These are phyloP conservation scores for Drosophila anomalata DNA, from an alignment of 2,888 invertebrate species.

Conservation along the genomic window DNA sequence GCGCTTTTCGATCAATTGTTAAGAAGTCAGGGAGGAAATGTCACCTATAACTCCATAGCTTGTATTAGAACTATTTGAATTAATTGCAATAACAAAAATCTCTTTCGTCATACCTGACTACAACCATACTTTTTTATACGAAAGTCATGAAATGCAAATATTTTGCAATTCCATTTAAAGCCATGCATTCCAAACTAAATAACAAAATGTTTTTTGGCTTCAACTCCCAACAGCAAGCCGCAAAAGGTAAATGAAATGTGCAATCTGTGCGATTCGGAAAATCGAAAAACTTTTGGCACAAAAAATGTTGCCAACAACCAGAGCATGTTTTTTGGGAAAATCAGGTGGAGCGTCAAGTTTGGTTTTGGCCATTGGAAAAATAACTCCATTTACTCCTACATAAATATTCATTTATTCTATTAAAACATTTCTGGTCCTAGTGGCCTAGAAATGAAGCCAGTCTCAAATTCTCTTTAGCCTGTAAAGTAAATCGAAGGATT, in stretches of 20 bases:
- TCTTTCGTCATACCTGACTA: too few relatives aligned
- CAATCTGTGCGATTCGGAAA: constrained; percentile 40
- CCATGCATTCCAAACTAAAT: constrained; percentile 24
- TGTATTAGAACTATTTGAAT: neutral
- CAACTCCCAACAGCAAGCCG: constrained; percentile 21
- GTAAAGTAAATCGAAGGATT: constrained; percentile 16
- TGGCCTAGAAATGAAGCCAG: neutral
- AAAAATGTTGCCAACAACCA: constrained; percentile 28
- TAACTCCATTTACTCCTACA: constrained; percentile 15
- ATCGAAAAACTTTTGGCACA: constrained; percentile 31
- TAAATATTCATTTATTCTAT: constrained; percentile 39
- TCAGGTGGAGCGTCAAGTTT: constrained; percentile 11
- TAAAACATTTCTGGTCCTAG: constrained; percentile 2
- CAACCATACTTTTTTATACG: neutral
- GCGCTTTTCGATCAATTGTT: neutral
- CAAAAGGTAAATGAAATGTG: constrained; percentile 47
- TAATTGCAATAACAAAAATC: neutral
- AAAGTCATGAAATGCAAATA: constrained; percentile 7
- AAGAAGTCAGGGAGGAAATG: neutral
- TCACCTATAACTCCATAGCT: neutral
- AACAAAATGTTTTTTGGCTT: constrained; percentile 27
- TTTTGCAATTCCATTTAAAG: constrained; percentile 15
- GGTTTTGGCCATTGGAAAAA: constrained; percentile 9
- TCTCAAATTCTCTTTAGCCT: neutral
- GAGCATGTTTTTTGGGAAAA: constrained; percentile 1